Percentiles rank a stretch among this genome's conserved stretches.
Conservation (phyloP, 2,797 vertebrate genomes). For the Merluccius polli region DNA sequence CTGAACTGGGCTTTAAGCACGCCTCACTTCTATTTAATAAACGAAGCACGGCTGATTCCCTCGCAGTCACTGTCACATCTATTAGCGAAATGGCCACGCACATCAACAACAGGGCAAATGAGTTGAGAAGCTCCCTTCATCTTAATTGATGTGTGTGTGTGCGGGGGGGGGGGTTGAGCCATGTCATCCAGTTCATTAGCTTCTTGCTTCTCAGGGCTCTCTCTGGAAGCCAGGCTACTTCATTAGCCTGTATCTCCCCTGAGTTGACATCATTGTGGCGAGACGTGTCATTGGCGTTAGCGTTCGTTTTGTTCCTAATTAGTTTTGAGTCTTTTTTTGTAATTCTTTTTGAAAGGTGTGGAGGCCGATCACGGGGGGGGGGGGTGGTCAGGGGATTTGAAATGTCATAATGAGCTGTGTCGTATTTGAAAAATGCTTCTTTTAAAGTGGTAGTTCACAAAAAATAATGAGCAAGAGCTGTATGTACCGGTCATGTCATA, state of each 20-base stretch:
- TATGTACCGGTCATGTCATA: neutral
- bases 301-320: slow-evolving; percentile 52
- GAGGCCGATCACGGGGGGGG: slow-evolving; percentile 20
- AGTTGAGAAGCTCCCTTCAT: slow-evolving; percentile 29
- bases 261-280: slow-evolving; percentile 47
- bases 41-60: slow-evolving; percentile 11
- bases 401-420: neutral
- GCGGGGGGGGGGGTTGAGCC: slow-evolving; percentile 21
- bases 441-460: too few species aligned
- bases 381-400: slow-evolving; percentile 22
- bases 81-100: slow-evolving; percentile 28
- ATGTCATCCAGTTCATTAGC: slow-evolving; percentile 55
- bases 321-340: slow-evolving; percentile 24
- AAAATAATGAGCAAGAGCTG: too few species aligned
- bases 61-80: slow-evolving; percentile 22
- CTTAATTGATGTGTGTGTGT: slow-evolving; percentile 44
- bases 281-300: slow-evolving; percentile 53
- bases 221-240: slow-evolving; percentile 44
- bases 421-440: too few species aligned
- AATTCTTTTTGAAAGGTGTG: slow-evolving; percentile 20
- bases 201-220: slow-evolving; percentile 39
- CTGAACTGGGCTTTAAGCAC: neutral
- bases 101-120: slow-evolving; percentile 25
- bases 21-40: neutral
- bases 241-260: slow-evolving; percentile 58